Evolutionary conservation across 2,888 invertebrate genomes (phyloP).

Genomic region (Protonemura montana): DNA sequence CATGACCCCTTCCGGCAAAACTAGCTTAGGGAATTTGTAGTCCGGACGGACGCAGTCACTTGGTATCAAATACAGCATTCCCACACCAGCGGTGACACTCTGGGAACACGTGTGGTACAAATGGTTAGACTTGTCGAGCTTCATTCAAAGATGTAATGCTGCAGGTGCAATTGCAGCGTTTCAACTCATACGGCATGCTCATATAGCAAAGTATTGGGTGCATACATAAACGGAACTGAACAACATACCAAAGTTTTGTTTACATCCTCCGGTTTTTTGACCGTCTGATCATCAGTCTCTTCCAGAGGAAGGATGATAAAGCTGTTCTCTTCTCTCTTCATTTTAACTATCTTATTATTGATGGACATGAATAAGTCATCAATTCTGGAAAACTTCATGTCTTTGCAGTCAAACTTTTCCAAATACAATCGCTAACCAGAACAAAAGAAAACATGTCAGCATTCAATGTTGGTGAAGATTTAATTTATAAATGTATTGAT

Average conservation of each 20-base stretch:
- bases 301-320: not conserved
- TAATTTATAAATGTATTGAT: not conserved
- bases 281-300: not conserved
- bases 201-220: too few species aligned
- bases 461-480: not conserved
- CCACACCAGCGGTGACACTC: not conserved
- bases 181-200: too few species aligned
- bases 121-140: too few species aligned
- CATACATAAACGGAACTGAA: not conserved
- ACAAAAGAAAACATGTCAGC: not conserved
- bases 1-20: not conserved
- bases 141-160: not conserved
- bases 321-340: not conserved
- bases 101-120: too few species aligned
- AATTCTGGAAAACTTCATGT: not conserved
- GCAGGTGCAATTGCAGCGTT: too few species aligned
- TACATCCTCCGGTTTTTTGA: not conserved
- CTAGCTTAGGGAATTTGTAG: not conserved
- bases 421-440: not conserved
- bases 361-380: not conserved
- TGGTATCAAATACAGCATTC: not conserved
- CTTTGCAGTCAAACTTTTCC: not conserved
- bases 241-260: not conserved
- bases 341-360: not conserved
- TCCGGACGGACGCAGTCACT: not conserved